phyloP scores from a whole-genome alignment of 2,113 vertebrate species.

The Ornithorhynchus anatinus region DNA sequence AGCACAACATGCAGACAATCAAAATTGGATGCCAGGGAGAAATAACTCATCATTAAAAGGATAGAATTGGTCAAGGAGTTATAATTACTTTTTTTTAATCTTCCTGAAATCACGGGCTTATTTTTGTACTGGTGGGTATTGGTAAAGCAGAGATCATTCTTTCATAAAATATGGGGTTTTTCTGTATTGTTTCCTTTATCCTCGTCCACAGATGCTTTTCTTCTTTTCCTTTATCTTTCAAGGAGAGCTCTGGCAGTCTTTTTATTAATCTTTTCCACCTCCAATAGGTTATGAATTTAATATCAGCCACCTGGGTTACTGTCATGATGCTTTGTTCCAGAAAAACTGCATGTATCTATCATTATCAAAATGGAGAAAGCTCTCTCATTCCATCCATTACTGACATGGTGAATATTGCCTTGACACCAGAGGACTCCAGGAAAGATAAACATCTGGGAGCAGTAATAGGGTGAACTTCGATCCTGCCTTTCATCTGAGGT shows the following conservation, averaged over 20 bases:
- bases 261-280: slow-evolving; percentile 22
- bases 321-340: slow-evolving; percentile 58
- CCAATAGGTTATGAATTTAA: slow-evolving; percentile 50
- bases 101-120: not conserved
- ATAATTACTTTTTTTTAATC: slow-evolving; percentile 10
- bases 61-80: slow-evolving; percentile 12
- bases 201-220: slow-evolving; percentile 19
- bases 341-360: slow-evolving; percentile 25
- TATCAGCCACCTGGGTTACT: slow-evolving; percentile 35
- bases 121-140: not conserved
- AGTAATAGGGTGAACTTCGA: not conserved
- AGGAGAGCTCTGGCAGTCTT: slow-evolving; percentile 47
- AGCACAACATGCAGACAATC: too few relatives aligned
- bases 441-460: slow-evolving; percentile 16
- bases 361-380: slow-evolving; percentile 52
- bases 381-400: slow-evolving; percentile 31
- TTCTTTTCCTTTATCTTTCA: slow-evolving; percentile 32
- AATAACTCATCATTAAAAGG: not conserved
- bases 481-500: not conserved
- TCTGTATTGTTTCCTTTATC: slow-evolving; percentile 1
- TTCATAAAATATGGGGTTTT: slow-evolving; percentile 3
- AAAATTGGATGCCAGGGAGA: slow-evolving; percentile 17
- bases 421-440: slow-evolving; percentile 24
- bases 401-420: slow-evolving; percentile 37
- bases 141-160: not conserved